These are phyloP conservation scores for Lithobius niger DNA, from an alignment of 1,140 invertebrate species.

Conservation along the genomic window DNA sequence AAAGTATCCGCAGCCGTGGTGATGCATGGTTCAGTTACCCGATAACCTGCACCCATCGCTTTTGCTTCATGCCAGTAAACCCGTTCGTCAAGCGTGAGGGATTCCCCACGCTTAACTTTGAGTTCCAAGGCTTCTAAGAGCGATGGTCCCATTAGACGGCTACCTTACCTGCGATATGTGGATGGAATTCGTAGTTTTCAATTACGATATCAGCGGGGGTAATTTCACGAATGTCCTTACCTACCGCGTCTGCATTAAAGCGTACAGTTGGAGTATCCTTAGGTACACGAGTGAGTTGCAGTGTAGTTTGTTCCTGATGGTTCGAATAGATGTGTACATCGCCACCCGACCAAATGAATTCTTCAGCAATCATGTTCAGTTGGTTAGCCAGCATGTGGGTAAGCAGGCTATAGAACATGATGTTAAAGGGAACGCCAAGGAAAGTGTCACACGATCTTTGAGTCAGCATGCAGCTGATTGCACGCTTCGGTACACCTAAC, in stretches of 20 bases:
- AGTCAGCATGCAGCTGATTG: conserved; percentile 75
- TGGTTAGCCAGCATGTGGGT: conserved; percentile 95
- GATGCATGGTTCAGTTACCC: too few relatives aligned
- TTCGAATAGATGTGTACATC: conserved; percentile 9
- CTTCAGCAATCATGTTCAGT: conserved; percentile 55
- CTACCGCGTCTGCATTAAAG: conserved; percentile 5
- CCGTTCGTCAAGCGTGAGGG: too few relatives aligned
- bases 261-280: background rate
- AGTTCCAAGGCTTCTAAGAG: too few relatives aligned
- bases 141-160: background rate
- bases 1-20: too few relatives aligned
- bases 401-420: conserved; percentile 89
- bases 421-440: conserved; percentile 96
- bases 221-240: conserved; percentile 4
- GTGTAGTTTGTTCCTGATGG: conserved; percentile 6
- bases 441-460: conserved; percentile 97
- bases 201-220: conserved; percentile 5
- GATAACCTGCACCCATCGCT: too few relatives aligned
- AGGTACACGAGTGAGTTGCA: conserved; percentile 2
- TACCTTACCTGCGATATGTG: background rate
- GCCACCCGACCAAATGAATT: background rate
- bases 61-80: too few relatives aligned
- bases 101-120: too few relatives aligned
- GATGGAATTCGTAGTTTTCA: conserved; percentile 8
- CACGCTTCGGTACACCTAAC: conserved; percentile 15